Evolutionary conservation across 2,888 invertebrate genomes (phyloP).

Genomic region (Petrolisthes manimaculis): DNA sequence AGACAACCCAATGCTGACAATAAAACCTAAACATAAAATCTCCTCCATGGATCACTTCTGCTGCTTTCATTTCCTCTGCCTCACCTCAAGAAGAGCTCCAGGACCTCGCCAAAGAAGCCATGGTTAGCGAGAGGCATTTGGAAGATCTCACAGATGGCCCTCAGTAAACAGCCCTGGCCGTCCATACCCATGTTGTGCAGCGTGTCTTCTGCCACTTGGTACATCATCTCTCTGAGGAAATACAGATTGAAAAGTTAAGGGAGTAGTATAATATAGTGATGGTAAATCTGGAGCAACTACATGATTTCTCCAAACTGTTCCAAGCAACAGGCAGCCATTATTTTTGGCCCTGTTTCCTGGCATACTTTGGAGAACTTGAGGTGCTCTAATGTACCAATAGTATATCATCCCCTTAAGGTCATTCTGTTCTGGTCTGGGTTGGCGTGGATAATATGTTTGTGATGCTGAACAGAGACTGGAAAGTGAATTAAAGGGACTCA

Average conservation of each 20-base stretch:
- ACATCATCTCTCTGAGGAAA: conserved; percentile 78
- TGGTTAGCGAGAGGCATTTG: conserved; percentile 80
- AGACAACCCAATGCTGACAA: not conserved
- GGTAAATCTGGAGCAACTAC: no score
- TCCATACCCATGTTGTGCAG: conserved; percentile 84
- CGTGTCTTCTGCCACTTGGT: conserved; percentile 83
- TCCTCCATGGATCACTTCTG: not conserved
- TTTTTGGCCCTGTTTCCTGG: no score
- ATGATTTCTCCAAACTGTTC: no score
- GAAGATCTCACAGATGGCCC: conserved; percentile 89
- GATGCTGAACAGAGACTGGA: no score
- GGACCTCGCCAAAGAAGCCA: conserved; percentile 85
- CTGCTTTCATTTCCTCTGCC: not conserved
- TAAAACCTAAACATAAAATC: not conserved
- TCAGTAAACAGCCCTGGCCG: conserved; percentile 83
- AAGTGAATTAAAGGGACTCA: no score
- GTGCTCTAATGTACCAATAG: no score
- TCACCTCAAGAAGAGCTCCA: conserved; percentile 87
- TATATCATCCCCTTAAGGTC: no score
- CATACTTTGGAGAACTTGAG: no score
- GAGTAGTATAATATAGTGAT: not conserved
- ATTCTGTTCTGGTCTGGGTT: no score
- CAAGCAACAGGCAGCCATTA: no score
- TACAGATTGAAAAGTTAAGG: not conserved
- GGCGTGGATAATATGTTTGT: no score